Conservation (phyloP, 1,140 invertebrate genomes). For the Melanaphis sacchari region DNA sequence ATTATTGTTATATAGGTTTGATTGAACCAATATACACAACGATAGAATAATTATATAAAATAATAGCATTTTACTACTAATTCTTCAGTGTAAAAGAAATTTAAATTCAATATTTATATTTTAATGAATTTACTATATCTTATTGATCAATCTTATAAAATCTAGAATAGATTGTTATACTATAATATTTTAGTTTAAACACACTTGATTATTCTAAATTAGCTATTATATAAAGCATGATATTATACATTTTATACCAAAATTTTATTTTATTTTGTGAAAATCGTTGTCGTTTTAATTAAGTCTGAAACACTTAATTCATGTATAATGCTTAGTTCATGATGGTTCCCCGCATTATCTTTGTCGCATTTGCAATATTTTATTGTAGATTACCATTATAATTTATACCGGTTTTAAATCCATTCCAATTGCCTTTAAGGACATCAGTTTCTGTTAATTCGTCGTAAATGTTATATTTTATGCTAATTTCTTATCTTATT, state of each 20-base stretch:
- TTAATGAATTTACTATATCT: background rate
- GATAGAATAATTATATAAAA: too few relatives aligned
- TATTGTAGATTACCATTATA: background rate
- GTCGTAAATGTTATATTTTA: slow-evolving; percentile 3
- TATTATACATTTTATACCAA: background rate
- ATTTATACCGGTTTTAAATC: slow-evolving; percentile 25
- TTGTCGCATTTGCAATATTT: background rate
- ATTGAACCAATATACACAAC: background rate
- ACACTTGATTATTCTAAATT: background rate
- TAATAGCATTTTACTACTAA: background rate
- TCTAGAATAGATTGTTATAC: background rate
- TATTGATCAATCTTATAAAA: background rate
- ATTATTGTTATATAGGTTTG: accelerated
- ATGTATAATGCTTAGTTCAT: background rate
- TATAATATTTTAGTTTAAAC: background rate
- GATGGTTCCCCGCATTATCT: background rate
- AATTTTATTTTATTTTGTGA: background rate
- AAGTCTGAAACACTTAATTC: background rate
- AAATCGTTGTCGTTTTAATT: slow-evolving; percentile 15
- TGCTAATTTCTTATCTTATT: slow-evolving; percentile 6
- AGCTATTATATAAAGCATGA: background rate
- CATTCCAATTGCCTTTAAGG: background rate
- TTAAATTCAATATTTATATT: background rate
- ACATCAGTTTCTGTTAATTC: background rate
- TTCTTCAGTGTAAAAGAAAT: background rate